Percentiles rank a stretch among this genome's conserved stretches.
Conservation (phyloP, 2,113 vertebrate genomes). For the Halcyon malimbica region DNA sequence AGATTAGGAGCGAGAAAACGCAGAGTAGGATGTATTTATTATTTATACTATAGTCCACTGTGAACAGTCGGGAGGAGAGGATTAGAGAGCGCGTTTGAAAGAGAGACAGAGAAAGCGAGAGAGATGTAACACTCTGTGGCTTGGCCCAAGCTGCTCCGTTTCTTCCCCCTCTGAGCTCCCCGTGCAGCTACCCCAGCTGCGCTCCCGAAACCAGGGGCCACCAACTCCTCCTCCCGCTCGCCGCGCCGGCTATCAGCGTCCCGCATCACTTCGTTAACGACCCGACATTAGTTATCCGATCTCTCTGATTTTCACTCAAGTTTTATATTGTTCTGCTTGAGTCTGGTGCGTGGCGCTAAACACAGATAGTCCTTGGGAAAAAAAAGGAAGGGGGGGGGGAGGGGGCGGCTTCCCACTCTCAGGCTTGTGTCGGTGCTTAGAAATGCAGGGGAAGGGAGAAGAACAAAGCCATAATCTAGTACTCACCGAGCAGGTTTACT, state of each 20-base stretch:
- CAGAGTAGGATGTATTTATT: slow-evolving; percentile 77
- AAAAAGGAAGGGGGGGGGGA: fast-evolving
- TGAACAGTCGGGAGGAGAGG: slow-evolving; percentile 31
- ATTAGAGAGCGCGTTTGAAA: background rate
- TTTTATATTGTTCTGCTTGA: background rate
- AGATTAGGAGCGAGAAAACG: slow-evolving; percentile 70
- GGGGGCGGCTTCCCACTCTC: background rate
- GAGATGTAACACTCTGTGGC: background rate
- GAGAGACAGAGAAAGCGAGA: background rate
- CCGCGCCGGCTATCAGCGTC: background rate
- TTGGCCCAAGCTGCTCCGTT: background rate
- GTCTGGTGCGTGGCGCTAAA: background rate
- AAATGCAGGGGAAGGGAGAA: background rate
- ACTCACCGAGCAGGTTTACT: slow-evolving; percentile 59
- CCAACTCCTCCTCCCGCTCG: background rate
- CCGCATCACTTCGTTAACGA: background rate
- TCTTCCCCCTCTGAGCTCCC: background rate
- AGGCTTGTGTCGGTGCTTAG: background rate
- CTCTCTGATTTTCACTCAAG: background rate
- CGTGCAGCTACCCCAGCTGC: background rate
- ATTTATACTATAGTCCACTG: slow-evolving; percentile 75
- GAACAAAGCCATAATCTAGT: slow-evolving; percentile 52
- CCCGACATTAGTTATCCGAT: background rate
- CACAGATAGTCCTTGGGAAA: background rate
- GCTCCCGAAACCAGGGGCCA: background rate